These are phyloP conservation scores for Zapus hudsonius DNA, from an alignment of 2,113 vertebrate species.

Conservation along the genomic window DNA sequence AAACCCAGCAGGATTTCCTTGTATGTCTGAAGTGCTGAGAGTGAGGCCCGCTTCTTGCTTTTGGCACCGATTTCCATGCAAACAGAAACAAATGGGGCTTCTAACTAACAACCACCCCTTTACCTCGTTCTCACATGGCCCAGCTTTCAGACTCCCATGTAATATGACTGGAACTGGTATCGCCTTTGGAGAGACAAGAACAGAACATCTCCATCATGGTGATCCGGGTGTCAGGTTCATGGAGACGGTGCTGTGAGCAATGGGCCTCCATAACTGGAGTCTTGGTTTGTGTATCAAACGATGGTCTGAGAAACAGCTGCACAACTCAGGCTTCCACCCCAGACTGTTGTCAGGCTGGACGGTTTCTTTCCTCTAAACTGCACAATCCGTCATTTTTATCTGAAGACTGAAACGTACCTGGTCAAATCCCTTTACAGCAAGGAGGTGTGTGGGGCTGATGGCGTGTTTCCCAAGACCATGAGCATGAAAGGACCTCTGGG, in stretches of 20 bases:
- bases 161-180: neutral
- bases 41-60: neutral
- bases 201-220: neutral
- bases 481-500: neutral
- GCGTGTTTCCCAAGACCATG: neutral
- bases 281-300: neutral
- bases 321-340: neutral
- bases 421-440: neutral
- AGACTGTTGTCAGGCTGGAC: neutral
- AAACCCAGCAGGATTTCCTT: neutral
- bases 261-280: fast-evolving
- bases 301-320: neutral
- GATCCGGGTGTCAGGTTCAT: fast-evolving
- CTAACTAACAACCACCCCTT: neutral
- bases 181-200: neutral
- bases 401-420: neutral
- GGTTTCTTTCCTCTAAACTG: neutral
- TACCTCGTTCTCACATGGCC: fast-evolving
- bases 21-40: neutral
- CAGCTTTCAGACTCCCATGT: neutral
- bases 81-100: neutral
- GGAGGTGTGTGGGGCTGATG: neutral
- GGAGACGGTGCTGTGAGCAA: fast-evolving
- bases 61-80: fast-evolving
- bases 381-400: neutral